Evolutionary conservation across 2,113 vertebrate species (phyloP).

Genomic region (Prolemur simus): DNA sequence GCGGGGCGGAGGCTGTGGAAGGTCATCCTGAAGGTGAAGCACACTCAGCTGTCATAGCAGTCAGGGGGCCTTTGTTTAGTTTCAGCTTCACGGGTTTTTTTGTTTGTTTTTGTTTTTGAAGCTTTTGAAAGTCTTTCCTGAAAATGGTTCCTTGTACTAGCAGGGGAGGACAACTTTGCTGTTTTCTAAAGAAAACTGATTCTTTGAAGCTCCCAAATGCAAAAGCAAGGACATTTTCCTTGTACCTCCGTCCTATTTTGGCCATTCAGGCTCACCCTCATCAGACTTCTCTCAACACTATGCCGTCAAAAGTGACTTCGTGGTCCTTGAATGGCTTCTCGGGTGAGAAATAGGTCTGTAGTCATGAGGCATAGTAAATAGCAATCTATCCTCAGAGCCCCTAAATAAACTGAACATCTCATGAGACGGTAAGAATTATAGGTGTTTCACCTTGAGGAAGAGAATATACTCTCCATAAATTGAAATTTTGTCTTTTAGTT

Average conservation of each 20-base stretch:
- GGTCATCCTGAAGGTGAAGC: neutral
- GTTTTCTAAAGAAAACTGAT: neutral
- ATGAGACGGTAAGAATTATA: neutral
- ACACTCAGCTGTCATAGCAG: neutral
- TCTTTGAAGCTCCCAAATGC: neutral
- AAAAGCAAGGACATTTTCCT: neutral
- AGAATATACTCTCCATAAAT: rapidly evolving
- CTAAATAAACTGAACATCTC: neutral
- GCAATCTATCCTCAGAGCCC: neutral
- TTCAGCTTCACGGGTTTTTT: neutral
- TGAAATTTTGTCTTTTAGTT: neutral
- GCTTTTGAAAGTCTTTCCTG: neutral
- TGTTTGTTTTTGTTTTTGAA: neutral
- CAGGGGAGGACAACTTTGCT: neutral
- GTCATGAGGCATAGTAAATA: neutral
- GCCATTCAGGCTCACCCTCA: rapidly evolving
- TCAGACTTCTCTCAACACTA: neutral
- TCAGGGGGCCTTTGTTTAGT: neutral
- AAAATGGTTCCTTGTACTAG: neutral
- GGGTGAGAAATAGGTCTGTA: rapidly evolving
- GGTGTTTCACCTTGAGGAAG: neutral
- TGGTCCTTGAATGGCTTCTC: neutral
- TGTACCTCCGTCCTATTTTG: rapidly evolving
- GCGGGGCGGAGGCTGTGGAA: no score
- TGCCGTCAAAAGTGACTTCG: neutral